Percentiles rank a stretch among this genome's conserved stretches.
Evolutionary conservation across 1,140 invertebrate species (phyloP).

Genomic region (Drosophila busckii): DNA sequence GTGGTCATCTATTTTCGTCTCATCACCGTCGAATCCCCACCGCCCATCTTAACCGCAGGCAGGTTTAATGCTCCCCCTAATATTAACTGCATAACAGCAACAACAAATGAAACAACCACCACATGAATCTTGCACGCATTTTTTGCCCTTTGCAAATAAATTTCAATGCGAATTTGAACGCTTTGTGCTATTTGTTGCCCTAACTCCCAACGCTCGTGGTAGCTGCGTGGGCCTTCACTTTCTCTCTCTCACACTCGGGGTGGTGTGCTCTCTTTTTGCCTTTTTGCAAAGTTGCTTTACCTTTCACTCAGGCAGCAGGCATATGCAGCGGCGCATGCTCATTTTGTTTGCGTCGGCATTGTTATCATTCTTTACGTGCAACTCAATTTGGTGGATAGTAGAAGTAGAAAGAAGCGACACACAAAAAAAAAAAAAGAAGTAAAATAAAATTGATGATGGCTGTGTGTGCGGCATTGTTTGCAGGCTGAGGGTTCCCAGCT

Average conservation of each 20-base stretch:
- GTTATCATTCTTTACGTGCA: constrained; percentile 39
- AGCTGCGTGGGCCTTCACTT: constrained; percentile 21
- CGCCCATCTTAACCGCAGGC: background rate
- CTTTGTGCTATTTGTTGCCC: background rate
- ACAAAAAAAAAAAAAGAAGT: no score
- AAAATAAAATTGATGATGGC: constrained; percentile 32
- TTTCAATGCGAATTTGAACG: constrained; percentile 34
- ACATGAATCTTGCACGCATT: constrained; percentile 49
- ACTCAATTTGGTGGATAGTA: constrained; percentile 16
- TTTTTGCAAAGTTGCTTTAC: background rate
- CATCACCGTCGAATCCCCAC: constrained; percentile 13
- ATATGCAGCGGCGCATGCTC: constrained; percentile 26
- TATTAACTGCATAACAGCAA: no score
- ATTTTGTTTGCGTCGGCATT: constrained; percentile 42
- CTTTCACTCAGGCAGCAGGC: no score
- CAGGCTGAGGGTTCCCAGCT: background rate
- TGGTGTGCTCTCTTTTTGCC: background rate
- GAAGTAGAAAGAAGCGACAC: no score
- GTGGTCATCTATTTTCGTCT: constrained; percentile 52
- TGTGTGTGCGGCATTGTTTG: constrained; percentile 20
- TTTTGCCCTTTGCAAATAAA: constrained; percentile 36
- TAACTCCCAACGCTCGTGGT: background rate
- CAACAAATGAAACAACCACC: constrained; percentile 15
- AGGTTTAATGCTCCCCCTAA: constrained; percentile 36
- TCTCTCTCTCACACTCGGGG: constrained; percentile 13